A percentile compares a stretch with the other conserved stretches of the same genome.
These are phyloP conservation scores for Daboia siamensis DNA, from an alignment of 2,113 vertebrate genomes.

Conservation along the genomic window DNA sequence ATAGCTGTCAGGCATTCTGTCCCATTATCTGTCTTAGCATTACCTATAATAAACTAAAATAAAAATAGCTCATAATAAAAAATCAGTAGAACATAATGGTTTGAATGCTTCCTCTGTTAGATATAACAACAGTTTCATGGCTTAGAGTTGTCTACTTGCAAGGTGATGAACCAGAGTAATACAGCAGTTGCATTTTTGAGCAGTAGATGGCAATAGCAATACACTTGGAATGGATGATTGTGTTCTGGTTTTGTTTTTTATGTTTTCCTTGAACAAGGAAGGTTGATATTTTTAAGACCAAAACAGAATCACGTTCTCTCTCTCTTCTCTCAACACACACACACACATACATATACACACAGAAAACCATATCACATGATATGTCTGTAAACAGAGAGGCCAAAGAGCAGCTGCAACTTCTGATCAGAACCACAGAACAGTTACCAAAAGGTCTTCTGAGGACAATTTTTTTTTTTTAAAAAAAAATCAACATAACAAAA, in stretches of 20 bases:
- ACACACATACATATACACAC: neutral
- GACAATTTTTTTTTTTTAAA: constrained; percentile 43
- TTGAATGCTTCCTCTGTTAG: neutral
- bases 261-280: constrained; percentile 25
- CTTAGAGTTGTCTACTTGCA: neutral
- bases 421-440: constrained; percentile 42
- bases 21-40: neutral
- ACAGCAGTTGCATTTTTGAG: neutral
- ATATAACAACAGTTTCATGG: neutral
- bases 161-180: neutral
- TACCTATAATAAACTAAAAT: neutral
- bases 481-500: constrained; percentile 33
- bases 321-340: constrained; percentile 15
- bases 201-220: constrained; percentile 45
- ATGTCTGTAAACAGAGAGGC: constrained; percentile 55
- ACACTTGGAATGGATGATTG: neutral
- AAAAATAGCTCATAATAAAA: neutral
- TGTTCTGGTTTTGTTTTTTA: neutral
- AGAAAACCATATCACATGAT: constrained; percentile 16
- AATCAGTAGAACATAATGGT: neutral
- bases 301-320: constrained; percentile 24
- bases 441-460: constrained; percentile 63
- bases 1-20: neutral
- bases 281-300: constrained; percentile 24
- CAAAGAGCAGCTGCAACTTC: constrained; percentile 49